Evolutionary conservation across 2,797 vertebrate genomes (phyloP).

Genomic region (Anniella stebbinsi): DNA sequence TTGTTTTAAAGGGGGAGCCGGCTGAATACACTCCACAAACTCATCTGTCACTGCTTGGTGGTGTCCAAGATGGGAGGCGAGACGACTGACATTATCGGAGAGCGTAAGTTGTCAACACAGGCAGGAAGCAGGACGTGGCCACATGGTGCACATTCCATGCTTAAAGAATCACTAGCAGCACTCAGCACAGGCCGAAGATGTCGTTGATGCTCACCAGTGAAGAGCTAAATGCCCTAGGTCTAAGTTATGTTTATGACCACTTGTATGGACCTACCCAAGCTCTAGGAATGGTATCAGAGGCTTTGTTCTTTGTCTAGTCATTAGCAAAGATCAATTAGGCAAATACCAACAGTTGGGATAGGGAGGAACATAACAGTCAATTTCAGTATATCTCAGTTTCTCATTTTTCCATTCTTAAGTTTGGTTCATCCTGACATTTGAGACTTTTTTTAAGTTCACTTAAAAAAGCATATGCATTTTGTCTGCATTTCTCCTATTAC

Average conservation of each 20-base stretch:
- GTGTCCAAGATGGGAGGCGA: neutral
- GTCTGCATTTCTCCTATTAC: too few relatives aligned
- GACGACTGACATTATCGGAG: neutral
- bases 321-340: neutral
- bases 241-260: too few relatives aligned
- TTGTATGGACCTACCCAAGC: too few relatives aligned
- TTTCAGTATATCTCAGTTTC: too few relatives aligned
- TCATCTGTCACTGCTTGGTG: neutral
- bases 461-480: too few relatives aligned
- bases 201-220: too few relatives aligned
- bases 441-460: too few relatives aligned
- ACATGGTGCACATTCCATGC: neutral
- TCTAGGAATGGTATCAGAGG: neutral
- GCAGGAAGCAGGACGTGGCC: neutral
- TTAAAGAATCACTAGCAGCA: neutral
- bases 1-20: neutral
- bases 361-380: too few relatives aligned
- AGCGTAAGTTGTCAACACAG: neutral
- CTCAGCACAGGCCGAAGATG: neutral
- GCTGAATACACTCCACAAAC: neutral
- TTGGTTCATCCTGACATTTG: too few relatives aligned
- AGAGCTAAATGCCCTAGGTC: neutral
- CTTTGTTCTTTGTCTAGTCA: neutral
- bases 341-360: neutral
- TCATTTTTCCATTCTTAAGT: too few relatives aligned